phyloP scores from a whole-genome alignment of 2,888 invertebrate genomes.

The Papilio demoleus region DNA sequence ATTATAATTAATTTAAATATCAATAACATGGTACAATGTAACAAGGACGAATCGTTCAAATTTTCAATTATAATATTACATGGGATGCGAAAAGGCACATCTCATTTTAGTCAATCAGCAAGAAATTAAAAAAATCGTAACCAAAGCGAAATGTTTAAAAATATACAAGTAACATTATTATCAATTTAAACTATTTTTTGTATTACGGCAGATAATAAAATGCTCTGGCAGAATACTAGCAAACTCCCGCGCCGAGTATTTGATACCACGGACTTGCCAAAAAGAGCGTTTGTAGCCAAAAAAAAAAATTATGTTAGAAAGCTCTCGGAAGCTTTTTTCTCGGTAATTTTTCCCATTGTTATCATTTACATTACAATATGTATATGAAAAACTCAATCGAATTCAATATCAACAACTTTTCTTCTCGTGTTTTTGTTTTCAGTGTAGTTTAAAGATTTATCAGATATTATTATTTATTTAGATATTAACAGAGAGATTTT shows the following conservation, averaged over 20 bases:
- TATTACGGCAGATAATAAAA: slow-evolving; percentile 26
- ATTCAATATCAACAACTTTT: too few relatives aligned
- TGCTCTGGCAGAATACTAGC: slow-evolving; percentile 35
- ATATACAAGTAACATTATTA: background rate
- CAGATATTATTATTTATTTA: too few relatives aligned
- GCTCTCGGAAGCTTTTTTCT: too few relatives aligned
- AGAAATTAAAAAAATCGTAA: background rate
- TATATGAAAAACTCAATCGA: too few relatives aligned
- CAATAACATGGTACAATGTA: background rate
- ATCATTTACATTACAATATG: too few relatives aligned
- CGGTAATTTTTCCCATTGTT: too few relatives aligned
- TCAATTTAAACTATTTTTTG: slow-evolving; percentile 18
- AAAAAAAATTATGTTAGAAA: too few relatives aligned
- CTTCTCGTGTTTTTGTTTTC: too few relatives aligned
- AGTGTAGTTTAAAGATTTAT: too few relatives aligned
- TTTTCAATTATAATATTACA: too few relatives aligned
- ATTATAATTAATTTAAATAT: slow-evolving; percentile 6
- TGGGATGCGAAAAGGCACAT: background rate
- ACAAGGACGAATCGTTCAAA: background rate
- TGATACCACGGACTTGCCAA: slow-evolving; percentile 62
- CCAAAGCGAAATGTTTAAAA: background rate
- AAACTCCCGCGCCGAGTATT: slow-evolving; percentile 35
- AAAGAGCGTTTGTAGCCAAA: slow-evolving; percentile 67
- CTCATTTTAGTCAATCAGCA: background rate
- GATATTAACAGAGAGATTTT: too few relatives aligned